Evolutionary conservation across 2,113 vertebrate species (phyloP).

Genomic region (Halcyon senegalensis): DNA sequence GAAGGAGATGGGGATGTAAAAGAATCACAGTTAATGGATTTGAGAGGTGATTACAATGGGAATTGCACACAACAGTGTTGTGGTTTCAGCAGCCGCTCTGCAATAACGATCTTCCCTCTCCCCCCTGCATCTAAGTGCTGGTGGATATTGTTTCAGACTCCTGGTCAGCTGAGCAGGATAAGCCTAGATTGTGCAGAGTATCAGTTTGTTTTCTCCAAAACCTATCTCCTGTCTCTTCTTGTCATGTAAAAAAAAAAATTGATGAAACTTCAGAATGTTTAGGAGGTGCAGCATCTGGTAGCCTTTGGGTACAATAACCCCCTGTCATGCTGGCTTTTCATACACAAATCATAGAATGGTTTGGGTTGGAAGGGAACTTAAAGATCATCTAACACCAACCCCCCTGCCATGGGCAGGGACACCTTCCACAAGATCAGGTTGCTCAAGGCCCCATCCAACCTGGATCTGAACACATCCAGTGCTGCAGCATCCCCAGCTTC

Average conservation of each 20-base stretch:
- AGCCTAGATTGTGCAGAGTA: not conserved
- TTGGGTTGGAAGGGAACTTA: too few species aligned
- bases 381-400: too few species aligned
- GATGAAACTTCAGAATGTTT: not conserved
- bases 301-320: not conserved
- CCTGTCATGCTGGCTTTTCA: not conserved
- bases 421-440: too few species aligned
- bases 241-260: not conserved
- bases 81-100: not conserved
- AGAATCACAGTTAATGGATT: not conserved
- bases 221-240: not conserved
- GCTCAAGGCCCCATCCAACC: too few species aligned
- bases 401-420: too few species aligned
- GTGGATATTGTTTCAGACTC: not conserved
- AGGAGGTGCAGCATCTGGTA: not conserved
- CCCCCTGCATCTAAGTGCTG: not conserved
- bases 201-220: not conserved
- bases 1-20: not conserved
- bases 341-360: too few species aligned
- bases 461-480: too few species aligned
- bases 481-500: too few species aligned
- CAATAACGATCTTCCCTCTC: not conserved
- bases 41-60: not conserved
- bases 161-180: not conserved
- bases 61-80: not conserved